Conservation (phyloP, 2,888 invertebrate species). For the Zele albiditarsus region DNA sequence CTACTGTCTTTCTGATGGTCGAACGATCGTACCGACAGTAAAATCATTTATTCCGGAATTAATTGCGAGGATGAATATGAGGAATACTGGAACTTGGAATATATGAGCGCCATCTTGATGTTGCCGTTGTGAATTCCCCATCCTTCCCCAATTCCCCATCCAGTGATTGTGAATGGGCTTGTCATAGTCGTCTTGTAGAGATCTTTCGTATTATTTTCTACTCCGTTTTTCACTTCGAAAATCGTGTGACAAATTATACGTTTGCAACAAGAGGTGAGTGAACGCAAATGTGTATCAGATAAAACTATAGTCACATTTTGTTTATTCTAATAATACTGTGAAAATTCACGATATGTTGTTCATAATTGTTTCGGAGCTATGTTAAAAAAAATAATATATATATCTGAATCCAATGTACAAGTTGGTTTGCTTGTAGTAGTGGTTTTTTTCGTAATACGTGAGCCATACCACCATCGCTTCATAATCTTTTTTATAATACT, state of each 20-base stretch:
- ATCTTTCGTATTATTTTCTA: slow-evolving; percentile 60
- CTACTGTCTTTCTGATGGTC: no score
- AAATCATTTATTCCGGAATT: no score
- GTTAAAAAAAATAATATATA: slow-evolving; percentile 2
- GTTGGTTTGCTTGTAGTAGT: neutral
- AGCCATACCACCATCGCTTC: neutral
- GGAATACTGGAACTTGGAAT: slow-evolving; percentile 54
- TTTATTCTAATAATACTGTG: neutral
- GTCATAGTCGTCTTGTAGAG: slow-evolving; percentile 64
- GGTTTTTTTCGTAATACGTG: neutral
- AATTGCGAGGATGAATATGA: neutral
- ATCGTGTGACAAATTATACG: slow-evolving; percentile 59
- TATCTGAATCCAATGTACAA: neutral
- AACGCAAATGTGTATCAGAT: neutral
- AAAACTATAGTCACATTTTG: neutral
- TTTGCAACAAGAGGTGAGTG: slow-evolving; percentile 61
- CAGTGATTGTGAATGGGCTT: slow-evolving; percentile 69
- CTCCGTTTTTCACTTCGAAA: slow-evolving; percentile 53
- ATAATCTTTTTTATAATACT: slow-evolving; percentile 18
- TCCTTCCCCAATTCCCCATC: neutral
- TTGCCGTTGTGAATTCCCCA: slow-evolving; percentile 55
- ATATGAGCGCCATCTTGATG: slow-evolving; percentile 64
- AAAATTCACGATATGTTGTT: slow-evolving; percentile 18
- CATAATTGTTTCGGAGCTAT: slow-evolving; percentile 19
- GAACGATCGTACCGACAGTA: no score